Conservation (phyloP, 2,113 vertebrate genomes). For the Bettongia penicillata region DNA sequence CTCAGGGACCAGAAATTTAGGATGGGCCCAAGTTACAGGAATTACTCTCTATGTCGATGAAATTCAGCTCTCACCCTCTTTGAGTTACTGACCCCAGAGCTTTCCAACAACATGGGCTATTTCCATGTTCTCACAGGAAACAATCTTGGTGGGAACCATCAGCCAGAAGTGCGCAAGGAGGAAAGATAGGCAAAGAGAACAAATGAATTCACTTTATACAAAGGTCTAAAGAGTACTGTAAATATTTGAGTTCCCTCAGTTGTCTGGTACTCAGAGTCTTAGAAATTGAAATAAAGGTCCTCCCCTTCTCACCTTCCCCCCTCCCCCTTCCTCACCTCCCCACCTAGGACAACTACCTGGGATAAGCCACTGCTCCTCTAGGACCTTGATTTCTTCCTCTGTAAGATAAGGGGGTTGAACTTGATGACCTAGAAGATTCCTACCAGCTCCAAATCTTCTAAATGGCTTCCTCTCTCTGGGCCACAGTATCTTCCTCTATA, state of each 20-base stretch:
- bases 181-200: slow-evolving; percentile 54
- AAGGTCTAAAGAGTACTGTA: slow-evolving; percentile 57
- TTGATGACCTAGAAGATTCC: background rate
- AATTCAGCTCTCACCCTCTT: background rate
- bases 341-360: background rate
- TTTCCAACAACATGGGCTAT: slow-evolving; percentile 60
- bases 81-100: background rate
- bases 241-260: slow-evolving; percentile 58
- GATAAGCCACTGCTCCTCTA: background rate
- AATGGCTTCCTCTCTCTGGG: background rate
- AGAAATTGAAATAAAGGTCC: slow-evolving; percentile 64
- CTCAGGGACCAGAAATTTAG: background rate
- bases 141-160: slow-evolving; percentile 23
- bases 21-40: background rate
- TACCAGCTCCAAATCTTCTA: background rate
- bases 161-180: background rate
- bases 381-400: background rate
- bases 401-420: background rate
- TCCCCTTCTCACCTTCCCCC: no score
- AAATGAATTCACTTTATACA: slow-evolving; percentile 61
- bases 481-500: background rate
- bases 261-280: slow-evolving; percentile 64
- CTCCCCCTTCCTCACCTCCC: no score
- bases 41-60: background rate
- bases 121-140: slow-evolving; percentile 68